phyloP scores from a whole-genome alignment of 2,113 vertebrate species.

The Heterochromis multidens region DNA sequence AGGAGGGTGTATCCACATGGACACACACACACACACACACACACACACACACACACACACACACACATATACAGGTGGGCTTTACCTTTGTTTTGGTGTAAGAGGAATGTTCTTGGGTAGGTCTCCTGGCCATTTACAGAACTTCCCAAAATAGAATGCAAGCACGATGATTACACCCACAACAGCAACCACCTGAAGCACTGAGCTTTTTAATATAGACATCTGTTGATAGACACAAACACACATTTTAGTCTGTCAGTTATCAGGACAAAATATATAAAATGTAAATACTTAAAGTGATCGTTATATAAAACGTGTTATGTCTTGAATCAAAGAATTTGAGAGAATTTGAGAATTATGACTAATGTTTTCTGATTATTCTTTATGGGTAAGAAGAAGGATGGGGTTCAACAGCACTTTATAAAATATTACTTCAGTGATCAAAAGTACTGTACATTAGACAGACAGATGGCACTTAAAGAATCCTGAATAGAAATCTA shows the following conservation, averaged over 20 bases:
- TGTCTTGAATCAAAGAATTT: background rate
- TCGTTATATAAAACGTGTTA: background rate
- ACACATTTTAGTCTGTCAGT: background rate
- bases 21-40: background rate
- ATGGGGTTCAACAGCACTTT: too few relatives aligned
- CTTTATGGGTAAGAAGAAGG: too few relatives aligned
- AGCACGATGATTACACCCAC: background rate
- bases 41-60: background rate
- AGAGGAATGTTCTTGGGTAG: background rate
- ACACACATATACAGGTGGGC: background rate
- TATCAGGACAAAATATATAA: background rate
- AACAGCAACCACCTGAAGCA: background rate
- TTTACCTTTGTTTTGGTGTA: background rate
- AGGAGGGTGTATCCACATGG: background rate
- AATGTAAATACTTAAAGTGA: background rate
- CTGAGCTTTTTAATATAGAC: accelerated
- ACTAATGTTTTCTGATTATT: too few relatives aligned
- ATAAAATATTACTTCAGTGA: too few relatives aligned
- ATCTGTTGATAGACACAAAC: background rate
- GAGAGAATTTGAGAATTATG: too few relatives aligned
- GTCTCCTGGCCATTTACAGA: background rate
- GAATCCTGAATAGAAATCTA: too few relatives aligned
- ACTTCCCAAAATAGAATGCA: background rate
- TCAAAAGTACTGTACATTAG: too few relatives aligned
- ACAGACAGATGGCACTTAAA: too few relatives aligned